Conservation (phyloP, 2,888 invertebrate species). For the Phyto melanocephala region DNA sequence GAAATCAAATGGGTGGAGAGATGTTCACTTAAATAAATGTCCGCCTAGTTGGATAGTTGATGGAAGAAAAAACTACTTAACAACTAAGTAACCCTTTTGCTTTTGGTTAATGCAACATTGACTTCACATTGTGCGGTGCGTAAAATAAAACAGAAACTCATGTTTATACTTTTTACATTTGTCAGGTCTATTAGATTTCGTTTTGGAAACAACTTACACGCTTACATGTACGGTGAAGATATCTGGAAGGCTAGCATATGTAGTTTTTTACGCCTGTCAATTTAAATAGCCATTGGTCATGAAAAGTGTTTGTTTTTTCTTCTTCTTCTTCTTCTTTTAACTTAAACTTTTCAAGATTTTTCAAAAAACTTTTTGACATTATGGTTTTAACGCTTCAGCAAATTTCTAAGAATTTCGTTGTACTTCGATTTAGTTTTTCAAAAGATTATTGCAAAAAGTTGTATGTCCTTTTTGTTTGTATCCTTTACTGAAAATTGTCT, state of each 20-base stretch:
- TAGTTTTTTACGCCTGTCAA: constrained; percentile 59
- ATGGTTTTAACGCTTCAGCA: constrained; percentile 63
- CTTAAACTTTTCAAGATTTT: constrained; percentile 34
- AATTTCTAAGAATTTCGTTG: constrained; percentile 39
- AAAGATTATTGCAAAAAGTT: constrained; percentile 5
- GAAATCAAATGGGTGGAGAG: constrained; percentile 2
- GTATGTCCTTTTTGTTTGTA: constrained; percentile 23
- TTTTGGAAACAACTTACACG: constrained; percentile 18
- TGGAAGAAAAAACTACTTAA: not conserved
- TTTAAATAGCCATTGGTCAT: constrained; percentile 61
- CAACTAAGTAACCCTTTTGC: constrained; percentile 36
- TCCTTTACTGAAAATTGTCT: constrained; percentile 10
- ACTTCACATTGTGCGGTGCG: not conserved
- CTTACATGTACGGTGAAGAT: not conserved
- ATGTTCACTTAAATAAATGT: constrained; percentile 16
- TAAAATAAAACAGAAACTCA: not conserved
- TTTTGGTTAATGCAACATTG: not conserved
- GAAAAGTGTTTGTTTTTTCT: constrained; percentile 41
- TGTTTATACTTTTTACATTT: constrained; percentile 53
- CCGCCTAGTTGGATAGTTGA: constrained; percentile 9
- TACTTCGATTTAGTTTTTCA: not conserved
- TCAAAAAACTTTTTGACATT: constrained; percentile 58
- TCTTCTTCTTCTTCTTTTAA: not conserved
- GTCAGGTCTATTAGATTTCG: constrained; percentile 55
- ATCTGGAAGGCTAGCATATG: not conserved